A percentile compares a stretch with the other conserved stretches of the same genome.
Evolutionary conservation across 2,888 invertebrate species (phyloP).

Genomic region (Furcula furcula): DNA sequence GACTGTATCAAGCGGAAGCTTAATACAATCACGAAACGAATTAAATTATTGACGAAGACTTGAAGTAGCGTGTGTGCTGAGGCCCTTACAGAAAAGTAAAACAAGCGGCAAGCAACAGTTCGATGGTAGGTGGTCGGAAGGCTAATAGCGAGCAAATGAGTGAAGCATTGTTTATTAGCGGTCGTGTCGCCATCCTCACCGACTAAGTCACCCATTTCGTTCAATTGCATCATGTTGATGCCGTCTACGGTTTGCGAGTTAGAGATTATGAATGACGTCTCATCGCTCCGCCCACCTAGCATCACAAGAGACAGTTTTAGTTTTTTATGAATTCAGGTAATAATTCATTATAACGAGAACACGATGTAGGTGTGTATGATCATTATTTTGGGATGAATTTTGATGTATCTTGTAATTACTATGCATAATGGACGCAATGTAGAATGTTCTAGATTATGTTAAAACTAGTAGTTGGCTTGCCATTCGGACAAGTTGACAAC

Average conservation of each 20-base stretch:
- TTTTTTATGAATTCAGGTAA: slow-evolving; percentile 15
- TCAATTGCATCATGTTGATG: slow-evolving; percentile 70
- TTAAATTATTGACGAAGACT: too few species aligned
- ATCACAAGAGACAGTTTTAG: slow-evolving; percentile 48
- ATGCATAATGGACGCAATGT: too few species aligned
- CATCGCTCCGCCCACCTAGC: slow-evolving; percentile 79
- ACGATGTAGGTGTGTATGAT: too few species aligned
- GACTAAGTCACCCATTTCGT: slow-evolving; percentile 74
- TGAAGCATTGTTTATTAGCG: slow-evolving; percentile 43
- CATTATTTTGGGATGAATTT: too few species aligned
- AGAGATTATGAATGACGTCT: slow-evolving; percentile 43
- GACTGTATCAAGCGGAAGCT: too few species aligned
- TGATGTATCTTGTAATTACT: too few species aligned
- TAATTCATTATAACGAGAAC: too few species aligned
- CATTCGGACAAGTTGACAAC: too few species aligned
- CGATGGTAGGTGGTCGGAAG: slow-evolving; percentile 79
- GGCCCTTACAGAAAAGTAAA: slow-evolving; percentile 13
- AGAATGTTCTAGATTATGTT: too few species aligned
- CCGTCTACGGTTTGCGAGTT: slow-evolving; percentile 54
- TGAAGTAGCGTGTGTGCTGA: too few species aligned
- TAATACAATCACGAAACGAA: too few species aligned
- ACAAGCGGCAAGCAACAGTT: slow-evolving; percentile 36
- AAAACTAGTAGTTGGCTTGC: too few species aligned
- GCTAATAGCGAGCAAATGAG: slow-evolving; percentile 52
- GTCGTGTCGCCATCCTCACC: slow-evolving; percentile 52